Base-by-base conservation (phyloP, 2,888 invertebrate genomes). In the Campaea margaritaria region DNA sequence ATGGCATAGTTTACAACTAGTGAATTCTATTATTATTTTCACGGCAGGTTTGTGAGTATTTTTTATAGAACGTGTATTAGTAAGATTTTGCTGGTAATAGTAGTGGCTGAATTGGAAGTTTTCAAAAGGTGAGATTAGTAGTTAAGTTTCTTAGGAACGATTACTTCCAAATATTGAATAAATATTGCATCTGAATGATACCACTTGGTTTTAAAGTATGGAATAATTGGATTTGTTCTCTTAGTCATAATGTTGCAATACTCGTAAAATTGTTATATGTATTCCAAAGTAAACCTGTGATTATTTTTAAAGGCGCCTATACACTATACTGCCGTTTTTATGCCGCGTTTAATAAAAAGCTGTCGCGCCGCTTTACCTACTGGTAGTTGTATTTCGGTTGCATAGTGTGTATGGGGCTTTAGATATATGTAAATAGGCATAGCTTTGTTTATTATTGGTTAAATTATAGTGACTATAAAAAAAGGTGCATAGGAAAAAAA, bases 231-330 rank as follows among this genome's bases (percentile, higher is more conserved):
- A 36, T 44, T 27, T 44, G 27, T 44, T 44, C 27, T 21, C 2
- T 34, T 34, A 15, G 15, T 34, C 28, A 14, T 45, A 36, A 12
- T 31, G 13, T 13, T 48, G 15, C 14, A 47, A 47, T 47, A n/a
- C n/a, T n/a, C n/a, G n/a, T n/a, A n/a, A 39, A 31, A 31, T 31
- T 31, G 27, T 27, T 21, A 34, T 21, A 16, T 27, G 10, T 49
- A 48, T 60, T 48, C 63, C 63, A 63, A 67, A 64, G 62, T 64
- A 38, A 60, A 56, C 50, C 64, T 68, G 64, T 68, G 68, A 68
- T 65, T 50, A 47, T 45, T 49, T 15, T 39, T 34, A 46, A 31
- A 27, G 21, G 21, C 5, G 21, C 21, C 21, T 21, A 21, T 5
- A 21, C 21, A 21, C 21, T 21, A 21, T 3, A 21, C 21, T 5